phyloP scores from a whole-genome alignment of 1,140 invertebrate species.

The Neodiprion pinetum region DNA sequence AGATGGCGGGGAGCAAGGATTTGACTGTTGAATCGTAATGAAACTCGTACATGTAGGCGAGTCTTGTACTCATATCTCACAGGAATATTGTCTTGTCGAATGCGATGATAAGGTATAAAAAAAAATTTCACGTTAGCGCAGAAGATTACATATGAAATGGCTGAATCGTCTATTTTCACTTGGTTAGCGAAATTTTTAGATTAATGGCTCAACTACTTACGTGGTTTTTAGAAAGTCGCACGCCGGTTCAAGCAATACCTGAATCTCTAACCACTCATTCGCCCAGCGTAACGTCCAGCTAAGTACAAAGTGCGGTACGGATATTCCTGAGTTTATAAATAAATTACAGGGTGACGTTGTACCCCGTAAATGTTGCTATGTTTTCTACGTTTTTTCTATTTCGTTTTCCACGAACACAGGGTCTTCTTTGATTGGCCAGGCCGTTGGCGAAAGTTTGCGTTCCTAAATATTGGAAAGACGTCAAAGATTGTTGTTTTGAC shows the following conservation, averaged over 20 bases:
- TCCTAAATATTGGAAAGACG: neutral
- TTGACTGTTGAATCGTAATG: too few relatives aligned
- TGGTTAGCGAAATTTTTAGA: neutral
- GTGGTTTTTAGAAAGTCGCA: neutral
- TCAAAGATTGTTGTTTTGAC: neutral
- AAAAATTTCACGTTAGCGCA: too few relatives aligned
- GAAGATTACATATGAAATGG: neutral
- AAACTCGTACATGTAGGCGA: too few relatives aligned
- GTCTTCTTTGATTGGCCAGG: neutral
- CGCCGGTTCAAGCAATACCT: neutral
- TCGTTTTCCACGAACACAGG: neutral
- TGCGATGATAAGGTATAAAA: too few relatives aligned
- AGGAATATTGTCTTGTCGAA: too few relatives aligned
- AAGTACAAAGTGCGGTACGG: neutral
- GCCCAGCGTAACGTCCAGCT: neutral
- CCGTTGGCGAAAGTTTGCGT: neutral
- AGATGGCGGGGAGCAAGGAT: too few relatives aligned
- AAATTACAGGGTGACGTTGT: neutral
- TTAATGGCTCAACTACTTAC: neutral
- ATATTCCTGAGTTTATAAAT: conserved; percentile 6
- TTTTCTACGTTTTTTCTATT: neutral
- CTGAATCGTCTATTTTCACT: neutral
- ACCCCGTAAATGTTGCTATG: neutral
- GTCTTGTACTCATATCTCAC: too few relatives aligned
- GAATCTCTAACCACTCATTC: neutral